A percentile compares a stretch with the other conserved stretches of the same genome.
Conservation (phyloP, 2,888 invertebrate genomes). For the Lithophane leautieri region DNA sequence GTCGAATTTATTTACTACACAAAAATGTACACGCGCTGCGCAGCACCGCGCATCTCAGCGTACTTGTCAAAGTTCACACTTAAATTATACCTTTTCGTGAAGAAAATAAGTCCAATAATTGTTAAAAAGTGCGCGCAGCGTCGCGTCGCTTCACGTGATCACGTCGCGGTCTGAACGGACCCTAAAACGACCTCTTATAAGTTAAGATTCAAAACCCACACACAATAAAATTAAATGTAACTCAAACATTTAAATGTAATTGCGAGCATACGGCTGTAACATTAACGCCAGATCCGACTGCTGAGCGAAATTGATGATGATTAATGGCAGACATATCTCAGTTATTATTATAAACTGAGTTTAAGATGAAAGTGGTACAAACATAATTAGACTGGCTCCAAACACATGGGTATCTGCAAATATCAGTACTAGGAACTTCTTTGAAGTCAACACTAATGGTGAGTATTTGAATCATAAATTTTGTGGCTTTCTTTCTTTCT, state of each 20-base stretch:
- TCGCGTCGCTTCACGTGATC: too few relatives aligned
- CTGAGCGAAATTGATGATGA: constrained; percentile 51
- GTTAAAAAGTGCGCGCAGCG: too few relatives aligned
- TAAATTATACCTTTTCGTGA: too few relatives aligned
- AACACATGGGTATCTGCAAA: constrained; percentile 40
- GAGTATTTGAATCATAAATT: constrained; percentile 45
- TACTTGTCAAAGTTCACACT: too few relatives aligned
- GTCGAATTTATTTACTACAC: too few relatives aligned
- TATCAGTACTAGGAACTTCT: constrained; percentile 47
- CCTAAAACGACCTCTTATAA: neutral
- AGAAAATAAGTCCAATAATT: too few relatives aligned
- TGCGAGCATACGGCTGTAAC: constrained; percentile 25
- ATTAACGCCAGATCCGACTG: constrained; percentile 37
- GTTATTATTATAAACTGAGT: constrained; percentile 30
- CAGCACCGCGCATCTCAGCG: too few relatives aligned
- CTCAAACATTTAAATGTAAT: constrained; percentile 24
- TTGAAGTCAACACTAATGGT: constrained; percentile 45
- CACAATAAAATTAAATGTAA: constrained; percentile 32
- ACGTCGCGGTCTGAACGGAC: too few relatives aligned
- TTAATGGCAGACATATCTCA: constrained; percentile 33
- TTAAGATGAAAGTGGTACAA: constrained; percentile 57
- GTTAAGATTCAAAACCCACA: neutral
- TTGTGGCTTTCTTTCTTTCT: constrained; percentile 30
- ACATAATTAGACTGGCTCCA: constrained; percentile 46
- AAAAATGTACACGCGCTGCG: too few relatives aligned